Conservation (phyloP, 2,888 invertebrate species). For the Taphrorychus bicolor region DNA sequence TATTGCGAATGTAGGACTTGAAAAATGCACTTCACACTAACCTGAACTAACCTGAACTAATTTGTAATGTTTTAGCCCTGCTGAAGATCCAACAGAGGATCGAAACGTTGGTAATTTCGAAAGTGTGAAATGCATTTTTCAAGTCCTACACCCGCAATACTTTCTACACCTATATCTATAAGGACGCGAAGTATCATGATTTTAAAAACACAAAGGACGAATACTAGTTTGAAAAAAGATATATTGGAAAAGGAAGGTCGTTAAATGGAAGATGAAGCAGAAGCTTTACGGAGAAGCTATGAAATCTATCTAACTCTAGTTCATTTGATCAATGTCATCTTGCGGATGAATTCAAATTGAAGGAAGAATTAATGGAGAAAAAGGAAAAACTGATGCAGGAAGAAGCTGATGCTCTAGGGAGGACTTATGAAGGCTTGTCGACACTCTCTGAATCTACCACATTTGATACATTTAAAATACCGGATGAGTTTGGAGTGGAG, state of each 20-base stretch:
- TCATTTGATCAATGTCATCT: constrained; percentile 39
- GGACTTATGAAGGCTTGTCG: constrained; percentile 25
- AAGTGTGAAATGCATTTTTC: too few relatives aligned
- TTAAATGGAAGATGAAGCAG: constrained; percentile 36
- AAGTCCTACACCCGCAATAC: too few relatives aligned
- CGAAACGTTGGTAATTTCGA: too few relatives aligned
- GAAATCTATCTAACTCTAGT: constrained; percentile 27
- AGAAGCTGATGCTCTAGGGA: constrained; percentile 19
- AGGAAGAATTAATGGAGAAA: constrained; percentile 29
- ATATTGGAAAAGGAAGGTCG: constrained; percentile 41
- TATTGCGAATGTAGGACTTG: too few relatives aligned
- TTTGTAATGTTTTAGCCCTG: too few relatives aligned
- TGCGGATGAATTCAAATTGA: constrained; percentile 19
- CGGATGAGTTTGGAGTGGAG: constrained; percentile 27
- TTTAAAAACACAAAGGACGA: too few relatives aligned
- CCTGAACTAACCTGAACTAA: too few relatives aligned
- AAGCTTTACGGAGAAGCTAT: constrained; percentile 20
- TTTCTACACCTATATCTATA: too few relatives aligned
- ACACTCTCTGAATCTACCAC: constrained; percentile 26
- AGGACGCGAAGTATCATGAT: too few relatives aligned
- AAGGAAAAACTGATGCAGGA: constrained; percentile 43
- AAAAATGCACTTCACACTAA: too few relatives aligned
- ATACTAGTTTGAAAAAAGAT: constrained; percentile 31
- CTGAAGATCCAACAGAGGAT: too few relatives aligned
- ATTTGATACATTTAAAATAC: constrained; percentile 39